Conservation (phyloP, 2,888 invertebrate species). For the Lochmaea capreae region DNA sequence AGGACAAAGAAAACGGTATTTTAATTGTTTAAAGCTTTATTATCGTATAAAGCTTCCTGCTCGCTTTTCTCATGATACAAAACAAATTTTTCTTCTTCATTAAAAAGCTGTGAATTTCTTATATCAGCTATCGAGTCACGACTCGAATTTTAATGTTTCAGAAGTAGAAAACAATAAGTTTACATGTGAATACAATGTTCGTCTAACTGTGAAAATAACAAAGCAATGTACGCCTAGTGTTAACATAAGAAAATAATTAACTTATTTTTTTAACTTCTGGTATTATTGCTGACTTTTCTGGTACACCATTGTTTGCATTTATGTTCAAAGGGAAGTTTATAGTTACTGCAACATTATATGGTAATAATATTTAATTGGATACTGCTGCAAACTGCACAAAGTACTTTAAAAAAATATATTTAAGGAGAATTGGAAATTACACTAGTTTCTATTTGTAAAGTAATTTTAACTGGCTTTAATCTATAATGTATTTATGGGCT, state of each 20-base stretch:
- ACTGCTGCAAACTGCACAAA: no score
- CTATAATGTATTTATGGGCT: no score
- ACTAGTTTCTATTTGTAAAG: neutral
- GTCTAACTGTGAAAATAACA: constrained; percentile 32
- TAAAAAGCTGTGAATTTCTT: constrained; percentile 23
- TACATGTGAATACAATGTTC: constrained; percentile 24
- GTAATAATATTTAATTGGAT: neutral
- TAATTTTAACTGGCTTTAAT: no score
- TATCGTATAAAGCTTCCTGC: constrained; percentile 23
- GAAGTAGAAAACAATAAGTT: constrained; percentile 29
- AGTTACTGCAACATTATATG: neutral
- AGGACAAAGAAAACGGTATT: constrained; percentile 27
- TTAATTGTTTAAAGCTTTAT: constrained; percentile 26
- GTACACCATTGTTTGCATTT: constrained; percentile 3
- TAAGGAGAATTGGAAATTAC: neutral
- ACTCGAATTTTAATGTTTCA: constrained; percentile 19
- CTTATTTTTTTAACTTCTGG: neutral
- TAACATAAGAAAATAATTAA: constrained; percentile 28
- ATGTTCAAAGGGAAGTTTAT: constrained; percentile 2
- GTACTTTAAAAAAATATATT: neutral
- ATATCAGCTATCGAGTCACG: constrained; percentile 14
- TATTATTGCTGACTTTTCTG: constrained; percentile 2
- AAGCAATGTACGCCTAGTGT: constrained; percentile 18
- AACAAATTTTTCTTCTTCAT: constrained; percentile 26
- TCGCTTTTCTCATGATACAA: constrained; percentile 30